These are phyloP conservation scores for Rhinopomastus cyanomelas DNA, from an alignment of 2,113 vertebrate species.

Conservation along the genomic window DNA sequence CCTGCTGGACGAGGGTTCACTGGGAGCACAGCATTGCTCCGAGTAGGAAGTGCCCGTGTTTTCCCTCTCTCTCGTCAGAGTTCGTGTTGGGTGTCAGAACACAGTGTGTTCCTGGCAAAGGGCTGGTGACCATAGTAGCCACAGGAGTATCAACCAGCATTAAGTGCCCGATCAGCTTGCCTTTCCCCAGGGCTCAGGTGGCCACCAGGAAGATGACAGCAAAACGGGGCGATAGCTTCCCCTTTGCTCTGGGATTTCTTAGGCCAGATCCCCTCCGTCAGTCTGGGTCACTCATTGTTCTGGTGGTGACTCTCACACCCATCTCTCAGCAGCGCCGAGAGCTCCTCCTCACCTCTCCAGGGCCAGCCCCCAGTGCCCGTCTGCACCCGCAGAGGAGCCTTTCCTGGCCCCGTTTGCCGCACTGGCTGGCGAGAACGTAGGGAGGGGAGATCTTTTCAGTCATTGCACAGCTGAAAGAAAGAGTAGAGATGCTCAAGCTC, in stretches of 20 bases:
- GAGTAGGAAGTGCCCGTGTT: not conserved
- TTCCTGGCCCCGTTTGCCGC: not conserved
- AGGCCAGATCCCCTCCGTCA: not conserved
- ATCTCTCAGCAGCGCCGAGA: no score
- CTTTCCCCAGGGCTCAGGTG: conserved; percentile 19
- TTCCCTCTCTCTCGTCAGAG: not conserved
- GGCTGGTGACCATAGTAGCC: not conserved
- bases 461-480: not conserved
- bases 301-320: no score
- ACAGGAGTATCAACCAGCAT: not conserved
- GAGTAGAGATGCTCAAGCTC: not conserved
- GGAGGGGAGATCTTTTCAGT: not conserved
- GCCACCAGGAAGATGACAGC: not conserved
- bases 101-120: not conserved
- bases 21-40: not conserved
- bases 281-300: not conserved
- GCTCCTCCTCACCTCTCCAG: no score
- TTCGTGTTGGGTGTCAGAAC: not conserved
- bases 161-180: conserved; percentile 45
- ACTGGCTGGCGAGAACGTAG: not conserved
- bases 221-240: not conserved
- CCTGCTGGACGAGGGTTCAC: not conserved
- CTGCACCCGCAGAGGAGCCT: no score
- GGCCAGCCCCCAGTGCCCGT: no score
- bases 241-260: not conserved